A percentile compares a stretch with the other conserved stretches of the same genome.
Conservation (phyloP, 2,888 invertebrate species). For the Cerastis rubricosa region DNA sequence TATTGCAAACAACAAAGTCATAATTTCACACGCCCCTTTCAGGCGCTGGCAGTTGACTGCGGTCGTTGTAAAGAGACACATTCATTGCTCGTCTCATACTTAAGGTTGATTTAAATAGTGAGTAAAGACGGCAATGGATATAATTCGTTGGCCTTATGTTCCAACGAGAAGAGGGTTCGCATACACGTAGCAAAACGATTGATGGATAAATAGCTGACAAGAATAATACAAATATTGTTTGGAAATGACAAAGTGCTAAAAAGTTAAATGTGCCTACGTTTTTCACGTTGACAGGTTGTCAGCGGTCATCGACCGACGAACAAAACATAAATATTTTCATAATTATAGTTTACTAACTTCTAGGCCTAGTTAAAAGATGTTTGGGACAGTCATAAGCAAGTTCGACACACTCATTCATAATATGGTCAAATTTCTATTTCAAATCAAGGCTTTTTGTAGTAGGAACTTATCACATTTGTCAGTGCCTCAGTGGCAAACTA, state of each 20-base stretch:
- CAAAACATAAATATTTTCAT: conserved; percentile 28
- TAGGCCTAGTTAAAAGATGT: not conserved
- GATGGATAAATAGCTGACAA: conserved; percentile 30
- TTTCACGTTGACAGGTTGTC: conserved; percentile 39
- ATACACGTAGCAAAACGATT: conserved; percentile 17
- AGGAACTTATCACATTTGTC: not conserved
- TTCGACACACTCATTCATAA: conserved; percentile 29
- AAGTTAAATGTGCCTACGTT: conserved; percentile 42
- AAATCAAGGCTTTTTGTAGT: not conserved
- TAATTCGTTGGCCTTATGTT: conserved; percentile 18
- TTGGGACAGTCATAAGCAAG: not conserved
- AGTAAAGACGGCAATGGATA: conserved; percentile 28
- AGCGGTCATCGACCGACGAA: conserved; percentile 50
- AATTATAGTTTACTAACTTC: conserved; percentile 1
- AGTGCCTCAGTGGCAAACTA: not conserved
- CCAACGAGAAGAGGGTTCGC: conserved; percentile 18
- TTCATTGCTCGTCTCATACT: conserved; percentile 38
- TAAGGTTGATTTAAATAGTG: conserved; percentile 5
- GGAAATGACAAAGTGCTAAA: conserved; percentile 29
- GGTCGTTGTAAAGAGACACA: not conserved
- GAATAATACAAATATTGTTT: conserved; percentile 33
- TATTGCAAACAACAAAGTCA: conserved; percentile 47
- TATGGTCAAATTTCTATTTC: not conserved
- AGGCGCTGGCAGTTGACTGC: conserved; percentile 26
- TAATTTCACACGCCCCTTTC: conserved; percentile 40